Percentiles rank a stretch among this genome's conserved stretches.
Conservation (phyloP, 2,888 invertebrate species). For the Syrista parreyssii region DNA sequence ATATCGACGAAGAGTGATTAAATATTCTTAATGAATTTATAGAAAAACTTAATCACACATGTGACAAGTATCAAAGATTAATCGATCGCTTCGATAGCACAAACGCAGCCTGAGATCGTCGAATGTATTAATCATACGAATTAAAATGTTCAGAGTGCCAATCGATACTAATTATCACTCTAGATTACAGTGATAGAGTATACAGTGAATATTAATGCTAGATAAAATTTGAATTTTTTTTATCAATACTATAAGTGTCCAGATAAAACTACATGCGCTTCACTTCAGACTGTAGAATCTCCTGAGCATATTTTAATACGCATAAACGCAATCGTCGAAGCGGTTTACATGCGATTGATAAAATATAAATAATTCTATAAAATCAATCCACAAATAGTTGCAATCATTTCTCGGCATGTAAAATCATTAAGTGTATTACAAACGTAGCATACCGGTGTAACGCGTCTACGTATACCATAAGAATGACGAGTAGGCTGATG, state of each 20-base stretch:
- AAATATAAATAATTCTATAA: neutral
- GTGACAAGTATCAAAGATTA: neutral
- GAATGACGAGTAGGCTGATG: neutral
- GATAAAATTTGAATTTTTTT: neutral
- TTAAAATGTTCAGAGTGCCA: neutral
- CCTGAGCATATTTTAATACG: neutral
- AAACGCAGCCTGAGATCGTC: neutral
- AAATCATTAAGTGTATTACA: neutral
- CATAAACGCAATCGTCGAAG: neutral
- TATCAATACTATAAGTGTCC: neutral
- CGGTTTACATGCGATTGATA: neutral
- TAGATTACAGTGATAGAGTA: neutral
- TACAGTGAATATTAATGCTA: neutral
- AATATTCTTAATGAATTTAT: neutral
- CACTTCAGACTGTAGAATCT: neutral
- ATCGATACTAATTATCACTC: neutral
- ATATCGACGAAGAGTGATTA: slow-evolving; percentile 22
- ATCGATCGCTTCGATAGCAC: neutral
- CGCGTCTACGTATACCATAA: slow-evolving; percentile 25
- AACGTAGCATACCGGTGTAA: slow-evolving; percentile 41
- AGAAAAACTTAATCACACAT: neutral
- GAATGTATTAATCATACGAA: neutral
- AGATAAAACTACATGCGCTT: neutral
- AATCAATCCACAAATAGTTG: neutral
- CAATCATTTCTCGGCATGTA: neutral